phyloP scores from a whole-genome alignment of 2,797 vertebrate genomes.

The Tiaroga cobitis region DNA sequence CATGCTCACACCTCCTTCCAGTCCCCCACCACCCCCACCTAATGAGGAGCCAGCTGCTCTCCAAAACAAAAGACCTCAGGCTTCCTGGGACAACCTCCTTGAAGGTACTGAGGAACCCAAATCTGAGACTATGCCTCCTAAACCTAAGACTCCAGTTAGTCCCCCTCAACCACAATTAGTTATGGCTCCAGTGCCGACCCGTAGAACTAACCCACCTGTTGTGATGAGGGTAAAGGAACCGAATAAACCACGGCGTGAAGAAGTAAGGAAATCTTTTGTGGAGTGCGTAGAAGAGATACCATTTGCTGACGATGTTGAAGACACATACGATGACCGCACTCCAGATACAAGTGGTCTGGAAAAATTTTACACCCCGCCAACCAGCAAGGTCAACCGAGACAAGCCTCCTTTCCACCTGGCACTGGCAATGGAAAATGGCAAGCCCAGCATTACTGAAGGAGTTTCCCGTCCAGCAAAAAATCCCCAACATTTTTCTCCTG shows the following conservation, averaged over 20 bases:
- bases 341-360: conserved; percentile 85
- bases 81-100: conserved; percentile 78
- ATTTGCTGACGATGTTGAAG: conserved; percentile 95
- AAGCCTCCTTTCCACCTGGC: conserved; percentile 76
- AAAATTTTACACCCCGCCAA: conserved; percentile 86
- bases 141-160: conserved; percentile 67
- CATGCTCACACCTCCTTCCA: conserved; percentile 96
- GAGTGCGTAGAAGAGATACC: conserved; percentile 97
- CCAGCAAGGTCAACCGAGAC: conserved; percentile 76
- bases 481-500: conserved; percentile 83
- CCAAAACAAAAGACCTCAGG: conserved; percentile 78
- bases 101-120: conserved; percentile 66
- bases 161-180: conserved; percentile 65
- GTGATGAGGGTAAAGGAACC: conserved; percentile 77
- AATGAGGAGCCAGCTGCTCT: conserved; percentile 92
- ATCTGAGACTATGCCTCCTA: conserved; percentile 36
- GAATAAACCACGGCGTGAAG: conserved; percentile 72
- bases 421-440: conserved; percentile 85
- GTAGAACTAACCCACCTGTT: conserved; percentile 61
- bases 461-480: conserved; percentile 70
- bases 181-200: conserved; percentile 39
- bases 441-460: conserved; percentile 73
- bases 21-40: conserved; percentile 91
- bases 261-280: conserved; percentile 89
- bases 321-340: conserved; percentile 87